Evolutionary conservation across 2,888 invertebrate genomes (phyloP).

Genomic region (Ormyrus rosae): DNA sequence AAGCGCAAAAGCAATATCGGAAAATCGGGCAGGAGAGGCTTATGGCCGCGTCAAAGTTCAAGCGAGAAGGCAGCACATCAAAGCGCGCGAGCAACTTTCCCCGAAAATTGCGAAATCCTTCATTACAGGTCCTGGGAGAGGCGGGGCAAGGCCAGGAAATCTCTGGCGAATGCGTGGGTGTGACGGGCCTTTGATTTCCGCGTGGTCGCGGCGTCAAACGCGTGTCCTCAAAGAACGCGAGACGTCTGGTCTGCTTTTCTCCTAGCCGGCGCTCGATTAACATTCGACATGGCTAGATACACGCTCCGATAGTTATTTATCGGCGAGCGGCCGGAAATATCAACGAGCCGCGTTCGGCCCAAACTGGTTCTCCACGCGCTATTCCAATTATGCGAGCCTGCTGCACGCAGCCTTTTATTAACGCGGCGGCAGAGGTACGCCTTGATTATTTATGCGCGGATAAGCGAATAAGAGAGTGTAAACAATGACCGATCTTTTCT

Average conservation of each 20-base stretch:
- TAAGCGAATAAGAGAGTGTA: slow-evolving; percentile 36
- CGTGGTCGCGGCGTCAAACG: slow-evolving; percentile 42
- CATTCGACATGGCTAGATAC: slow-evolving; percentile 26
- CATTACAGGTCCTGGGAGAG: slow-evolving; percentile 34
- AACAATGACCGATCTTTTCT: slow-evolving; percentile 27
- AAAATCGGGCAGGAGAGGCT: slow-evolving; percentile 34
- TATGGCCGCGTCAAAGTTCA: not conserved
- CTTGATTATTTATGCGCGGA: slow-evolving; percentile 37
- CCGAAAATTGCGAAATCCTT: slow-evolving; percentile 54
- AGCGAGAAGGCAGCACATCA: slow-evolving; percentile 19
- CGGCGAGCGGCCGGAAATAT: slow-evolving; percentile 43
- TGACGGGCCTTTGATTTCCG: slow-evolving; percentile 55
- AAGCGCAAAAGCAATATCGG: slow-evolving; percentile 40
- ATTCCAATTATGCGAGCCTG: slow-evolving; percentile 24
- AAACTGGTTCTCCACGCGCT: slow-evolving; percentile 18
- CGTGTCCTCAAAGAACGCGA: not conserved
- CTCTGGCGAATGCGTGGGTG: slow-evolving; percentile 33
- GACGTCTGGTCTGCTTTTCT: slow-evolving; percentile 16
- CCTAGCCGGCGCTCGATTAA: slow-evolving; percentile 17
- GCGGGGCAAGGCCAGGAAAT: not conserved
- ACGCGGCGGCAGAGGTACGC: not conserved
- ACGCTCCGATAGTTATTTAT: slow-evolving; percentile 37
- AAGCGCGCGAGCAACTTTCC: slow-evolving; percentile 40
- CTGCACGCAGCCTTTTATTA: not conserved
- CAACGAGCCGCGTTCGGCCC: slow-evolving; percentile 10